Evolutionary conservation across 2,113 vertebrate species (phyloP), one percentile per base, ranked within the genome.

Genomic region (Tetraodon nigroviridis): DNA sequence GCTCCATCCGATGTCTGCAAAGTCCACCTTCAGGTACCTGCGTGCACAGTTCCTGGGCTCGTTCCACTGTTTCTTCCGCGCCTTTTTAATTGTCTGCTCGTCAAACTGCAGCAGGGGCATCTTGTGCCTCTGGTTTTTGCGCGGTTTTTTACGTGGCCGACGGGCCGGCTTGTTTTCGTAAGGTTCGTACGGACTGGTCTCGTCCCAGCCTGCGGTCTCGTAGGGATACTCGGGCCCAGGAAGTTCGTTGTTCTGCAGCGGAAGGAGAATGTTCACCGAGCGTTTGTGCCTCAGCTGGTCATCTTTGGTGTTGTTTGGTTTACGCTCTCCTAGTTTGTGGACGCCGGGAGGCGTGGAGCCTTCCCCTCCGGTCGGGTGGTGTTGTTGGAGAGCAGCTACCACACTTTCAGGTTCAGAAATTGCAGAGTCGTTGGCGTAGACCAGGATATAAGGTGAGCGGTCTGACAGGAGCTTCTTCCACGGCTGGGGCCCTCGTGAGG

Each of bases 1-100:
- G 0, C 91, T 98, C 97, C 97, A 99, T 71, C 97, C 96, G 1
- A 99, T 96, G 78, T 99, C 97, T 0, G 95, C 95, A 59, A 99
- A 99, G 87, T 99, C 96, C 69, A 99, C 97, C 78, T 94, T 98
- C 56, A 99, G 93, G 51, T 97, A 96, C 5, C 95, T 89, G 5
- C 95, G 91, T 0, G 94, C 70, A 0, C 97, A 99, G 17, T 92
- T 92, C 46, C 91, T 80, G 0, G 95, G 95, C 70, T 98, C 93
- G 0, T 92, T 92, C 95, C 94, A 96, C 55, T 98, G 96, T 92
- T 93, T 97, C 87, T 91, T 93, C 10, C 96, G 86, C 0, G 94
- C 95, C 84, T 94, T 95, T 83, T 94, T 95, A 55, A 98, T 91
- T 0, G 95, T 98, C 61, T 93, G 94, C 68, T 97, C 93, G 11